Evolutionary conservation across 2,888 invertebrate species (phyloP).

Genomic region (Parascotia fuliginaria): DNA sequence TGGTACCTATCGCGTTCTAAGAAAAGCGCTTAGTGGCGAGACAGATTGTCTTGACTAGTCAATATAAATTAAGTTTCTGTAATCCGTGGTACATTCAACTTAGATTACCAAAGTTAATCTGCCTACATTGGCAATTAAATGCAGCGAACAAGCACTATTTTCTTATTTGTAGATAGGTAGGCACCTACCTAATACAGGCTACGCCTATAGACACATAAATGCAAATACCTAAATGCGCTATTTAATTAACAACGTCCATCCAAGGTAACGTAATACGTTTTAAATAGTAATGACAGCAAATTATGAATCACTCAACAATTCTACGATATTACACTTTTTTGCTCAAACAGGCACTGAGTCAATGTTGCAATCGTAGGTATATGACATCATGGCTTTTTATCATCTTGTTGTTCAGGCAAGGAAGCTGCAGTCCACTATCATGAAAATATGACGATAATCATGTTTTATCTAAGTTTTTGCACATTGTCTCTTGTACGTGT

Average conservation of each 20-base stretch:
- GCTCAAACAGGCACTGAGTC: constrained; percentile 40
- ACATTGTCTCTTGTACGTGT: constrained; percentile 26
- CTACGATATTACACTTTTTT: constrained; percentile 32
- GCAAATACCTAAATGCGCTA: neutral
- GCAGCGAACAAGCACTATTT: no score
- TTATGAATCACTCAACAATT: constrained; percentile 34
- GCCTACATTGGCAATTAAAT: no score
- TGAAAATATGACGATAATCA: constrained; percentile 5
- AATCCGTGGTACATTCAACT: no score
- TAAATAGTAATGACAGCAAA: constrained; percentile 32
- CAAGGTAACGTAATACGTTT: constrained; percentile 25
- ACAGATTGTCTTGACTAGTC: no score
- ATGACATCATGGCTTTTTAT: constrained; percentile 51
- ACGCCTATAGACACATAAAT: no score
- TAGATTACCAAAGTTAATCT: no score
- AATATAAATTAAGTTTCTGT: no score
- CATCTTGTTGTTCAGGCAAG: constrained; percentile 6
- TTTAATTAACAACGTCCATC: neutral
- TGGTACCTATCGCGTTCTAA: no score
- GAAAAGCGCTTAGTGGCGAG: no score
- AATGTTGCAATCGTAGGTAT: constrained; percentile 39
- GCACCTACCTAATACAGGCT: no score
- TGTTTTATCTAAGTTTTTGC: constrained; percentile 8
- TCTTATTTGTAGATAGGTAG: no score
- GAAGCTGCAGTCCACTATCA: constrained; percentile 20